These are phyloP conservation scores for Aphelenchoides besseyi DNA, from an alignment of 1,140 invertebrate genomes.

Conservation along the genomic window DNA sequence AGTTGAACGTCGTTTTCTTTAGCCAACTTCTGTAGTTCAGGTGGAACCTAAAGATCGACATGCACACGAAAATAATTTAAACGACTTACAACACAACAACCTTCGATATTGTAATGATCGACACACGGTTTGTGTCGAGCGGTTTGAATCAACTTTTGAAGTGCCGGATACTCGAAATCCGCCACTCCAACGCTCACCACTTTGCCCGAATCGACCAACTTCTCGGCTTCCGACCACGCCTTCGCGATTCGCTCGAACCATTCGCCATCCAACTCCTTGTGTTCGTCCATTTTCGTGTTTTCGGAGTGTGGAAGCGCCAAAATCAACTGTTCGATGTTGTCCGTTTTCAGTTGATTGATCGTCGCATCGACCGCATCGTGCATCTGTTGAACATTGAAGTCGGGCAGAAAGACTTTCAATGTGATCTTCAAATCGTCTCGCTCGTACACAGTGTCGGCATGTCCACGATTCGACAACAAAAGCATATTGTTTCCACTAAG, in stretches of 20 bases:
- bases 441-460: conserved; percentile 51
- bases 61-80: neutral
- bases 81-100: conserved; percentile 75
- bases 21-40: conserved; percentile 81
- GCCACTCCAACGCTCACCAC: conserved; percentile 78
- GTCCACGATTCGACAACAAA: conserved; percentile 48
- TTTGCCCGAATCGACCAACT: conserved; percentile 69
- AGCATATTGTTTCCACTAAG: conserved; percentile 55
- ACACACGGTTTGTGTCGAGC: conserved; percentile 83
- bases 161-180: conserved; percentile 77
- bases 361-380: conserved; percentile 43
- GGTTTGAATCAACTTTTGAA: conserved; percentile 75
- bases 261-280: conserved; percentile 24
- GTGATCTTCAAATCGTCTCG: conserved; percentile 61
- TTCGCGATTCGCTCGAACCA: conserved; percentile 39
- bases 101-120: conserved; percentile 88
- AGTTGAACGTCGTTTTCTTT: conserved; percentile 85
- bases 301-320: conserved; percentile 52
- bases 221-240: conserved; percentile 33
- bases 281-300: conserved; percentile 37
- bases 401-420: conserved; percentile 50
- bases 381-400: conserved; percentile 44
- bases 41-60: conserved; percentile 70
- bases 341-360: conserved; percentile 49
- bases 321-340: conserved; percentile 58